Evolutionary conservation across 2,888 invertebrate genomes (phyloP), one percentile per base, ranked within the genome.

Genomic region (Cerceris ruficornis): DNA sequence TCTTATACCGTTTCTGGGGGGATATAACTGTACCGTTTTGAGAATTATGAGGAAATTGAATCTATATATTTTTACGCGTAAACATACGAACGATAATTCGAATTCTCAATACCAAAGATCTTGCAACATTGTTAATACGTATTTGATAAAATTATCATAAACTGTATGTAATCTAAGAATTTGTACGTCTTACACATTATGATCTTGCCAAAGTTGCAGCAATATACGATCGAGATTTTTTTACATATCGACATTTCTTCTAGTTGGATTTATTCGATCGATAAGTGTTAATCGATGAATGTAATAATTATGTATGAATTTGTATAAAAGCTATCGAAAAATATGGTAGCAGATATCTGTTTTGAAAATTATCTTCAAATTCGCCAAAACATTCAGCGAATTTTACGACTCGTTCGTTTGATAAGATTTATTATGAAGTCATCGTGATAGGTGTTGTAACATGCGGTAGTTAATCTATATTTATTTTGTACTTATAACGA

Each of bases 401-500:
- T 9, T 52, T 9, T 39, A 49, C 42, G 50, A 43, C 39, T 58
- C 57, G 42, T 68, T 49, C 64, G 46, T 55, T 52, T 9, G 42
- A 28, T n/a, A 76, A 81, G 72, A 65, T 59, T 73, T 72, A 77
- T 64, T 41, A 28, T 61, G 71, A 71, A 60, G 55, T 64, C 65
- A 46, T 72, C 43, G 15, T 72, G 73, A 68, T 73, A 74, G 77
- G 77, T 82, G 70, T 84, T 81, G 67, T 83, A 82, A 65, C 81
- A 73, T 85, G 46, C 74, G 76, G 75, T 76, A 84, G 81, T 80
- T 66, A 80, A 86, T 85, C 80, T 84, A 84, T 88, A 86, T 87
- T 90, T 89, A 86, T 89, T 90, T 90, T 90, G 86, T 89, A 90
- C 86, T 87, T 86, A 77, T 72, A 86, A 83, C 55, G 66, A 81